Conservation (phyloP, 2,797 vertebrate species). For the Thunnus albacares region DNA sequence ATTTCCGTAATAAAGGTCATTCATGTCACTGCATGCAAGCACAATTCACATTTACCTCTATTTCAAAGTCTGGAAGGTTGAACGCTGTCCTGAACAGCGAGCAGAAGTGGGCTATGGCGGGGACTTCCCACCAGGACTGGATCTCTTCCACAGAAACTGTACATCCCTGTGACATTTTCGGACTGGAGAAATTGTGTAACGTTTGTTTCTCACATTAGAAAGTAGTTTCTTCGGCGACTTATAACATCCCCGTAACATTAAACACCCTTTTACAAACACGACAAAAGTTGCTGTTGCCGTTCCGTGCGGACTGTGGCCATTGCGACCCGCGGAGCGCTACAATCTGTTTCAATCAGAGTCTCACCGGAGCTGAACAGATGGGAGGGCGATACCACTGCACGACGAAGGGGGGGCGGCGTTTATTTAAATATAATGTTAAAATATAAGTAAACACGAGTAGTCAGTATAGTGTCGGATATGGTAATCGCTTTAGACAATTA, state of each 20-base stretch:
- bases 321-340: constrained; percentile 73
- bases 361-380: constrained; percentile 86
- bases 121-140: constrained; percentile 98
- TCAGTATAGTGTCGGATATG: fast-evolving
- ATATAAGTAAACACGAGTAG: fast-evolving
- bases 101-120: constrained; percentile 99
- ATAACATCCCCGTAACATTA: constrained; percentile 48
- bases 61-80: constrained; percentile 97
- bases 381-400: constrained; percentile 79
- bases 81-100: constrained; percentile 98
- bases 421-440: constrained; percentile 5
- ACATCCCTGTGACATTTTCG: constrained; percentile 91
- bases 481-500: fast-evolving
- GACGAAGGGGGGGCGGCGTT: constrained; percentile 21
- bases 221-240: constrained; percentile 55
- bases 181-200: constrained; percentile 47
- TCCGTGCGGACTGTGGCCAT: constrained; percentile 75
- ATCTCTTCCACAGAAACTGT: constrained; percentile 91
- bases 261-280: constrained; percentile 63
- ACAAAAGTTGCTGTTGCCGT: constrained; percentile 74
- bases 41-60: constrained; percentile 89
- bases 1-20: constrained; percentile 54
- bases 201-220: constrained; percentile 83
- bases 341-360: constrained; percentile 85
- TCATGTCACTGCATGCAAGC: fast-evolving